Base-by-base conservation (phyloP, 2,113 vertebrate genomes). In the Gymnarchus niloticus region DNA sequence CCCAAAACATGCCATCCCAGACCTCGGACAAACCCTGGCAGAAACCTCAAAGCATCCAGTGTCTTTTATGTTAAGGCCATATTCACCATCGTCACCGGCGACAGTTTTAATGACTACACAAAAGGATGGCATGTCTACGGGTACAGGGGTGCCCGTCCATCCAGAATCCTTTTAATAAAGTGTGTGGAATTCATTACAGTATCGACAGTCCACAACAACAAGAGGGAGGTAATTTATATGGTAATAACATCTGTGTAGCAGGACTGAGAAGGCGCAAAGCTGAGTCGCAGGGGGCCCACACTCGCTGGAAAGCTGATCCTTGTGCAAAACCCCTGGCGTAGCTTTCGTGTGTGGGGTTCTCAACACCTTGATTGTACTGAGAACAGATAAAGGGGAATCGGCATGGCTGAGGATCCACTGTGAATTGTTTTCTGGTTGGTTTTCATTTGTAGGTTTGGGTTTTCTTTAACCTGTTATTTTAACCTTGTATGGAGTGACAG, bases 211-310 rank as follows among this genome's bases (percentile, higher is more conserved):
- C 90, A 88, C 87, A 88, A 91, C 88, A 88, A 92, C 91, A 93
- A 92, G 92, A 90, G 89, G 87, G 89, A 93, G 92, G 92, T 94
- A 91, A 94, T 95, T 94, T 94, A 94, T 94, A 94, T 95, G 94
- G 92, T 94, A 94, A 95, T 95, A 91, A 87, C 83, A 85, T 86
- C 86, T 82, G 84, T 86, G 17, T 85, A 89, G 90, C 88, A 83
- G 89, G 91, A 88, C 88, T 83, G 83, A 90, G 83, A 89, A 88
- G 92, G 91, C 89, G 89, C n/a, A 88, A 91, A 89, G 59, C 25
- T 17, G n/a, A 1, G n/a, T 83, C 88, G 91, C 92, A 90, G 89
- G 89, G 89, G 90, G 90, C 92, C 92, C 87, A n/a, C 10, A 81
- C 44, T 85, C 89, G 87, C 86, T 28, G 33, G 91, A 91, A 92